Percentiles rank a stretch among this genome's conserved stretches.
Evolutionary conservation across 2,888 invertebrate genomes (phyloP).

Genomic region (Tetropium fuscum): DNA sequence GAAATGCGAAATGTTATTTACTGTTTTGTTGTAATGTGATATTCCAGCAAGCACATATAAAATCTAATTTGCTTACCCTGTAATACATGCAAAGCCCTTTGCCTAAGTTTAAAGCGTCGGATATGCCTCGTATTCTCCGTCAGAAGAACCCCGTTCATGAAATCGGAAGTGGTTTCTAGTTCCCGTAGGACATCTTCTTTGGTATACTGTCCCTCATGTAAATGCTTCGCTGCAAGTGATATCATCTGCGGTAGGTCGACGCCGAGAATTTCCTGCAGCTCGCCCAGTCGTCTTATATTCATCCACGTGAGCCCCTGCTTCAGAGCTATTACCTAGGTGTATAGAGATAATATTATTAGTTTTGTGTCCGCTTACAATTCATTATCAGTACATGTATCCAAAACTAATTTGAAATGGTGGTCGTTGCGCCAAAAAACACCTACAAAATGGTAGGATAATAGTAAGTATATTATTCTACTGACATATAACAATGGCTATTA

Average conservation of each 20-base stretch:
- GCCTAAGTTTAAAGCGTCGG: slow-evolving; percentile 79
- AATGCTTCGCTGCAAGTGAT: slow-evolving; percentile 71
- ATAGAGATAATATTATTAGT: slow-evolving; percentile 27
- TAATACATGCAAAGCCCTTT: slow-evolving; percentile 92
- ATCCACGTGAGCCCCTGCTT: slow-evolving; percentile 72
- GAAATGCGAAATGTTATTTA: too few relatives aligned
- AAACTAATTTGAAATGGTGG: slow-evolving; percentile 31
- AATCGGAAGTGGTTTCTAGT: slow-evolving; percentile 71
- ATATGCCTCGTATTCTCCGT: slow-evolving; percentile 74
- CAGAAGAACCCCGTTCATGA: slow-evolving; percentile 76
- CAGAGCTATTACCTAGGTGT: slow-evolving; percentile 76
- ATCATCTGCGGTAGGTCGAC: slow-evolving; percentile 78
- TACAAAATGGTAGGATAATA: too few relatives aligned
- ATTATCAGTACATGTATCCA: slow-evolving; percentile 41
- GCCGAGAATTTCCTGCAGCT: slow-evolving; percentile 77
- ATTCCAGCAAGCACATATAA: background rate
- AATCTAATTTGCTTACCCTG: slow-evolving; percentile 69
- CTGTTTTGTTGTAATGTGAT: too few relatives aligned
- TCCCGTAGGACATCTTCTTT: slow-evolving; percentile 68
- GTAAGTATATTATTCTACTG: too few relatives aligned
- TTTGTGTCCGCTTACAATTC: slow-evolving; percentile 36
- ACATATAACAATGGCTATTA: too few relatives aligned
- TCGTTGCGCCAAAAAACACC: slow-evolving; percentile 25
- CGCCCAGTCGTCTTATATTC: slow-evolving; percentile 75
- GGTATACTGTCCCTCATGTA: slow-evolving; percentile 77